Conservation (phyloP, 2,888 invertebrate species). For the Melolontha melolontha region DNA sequence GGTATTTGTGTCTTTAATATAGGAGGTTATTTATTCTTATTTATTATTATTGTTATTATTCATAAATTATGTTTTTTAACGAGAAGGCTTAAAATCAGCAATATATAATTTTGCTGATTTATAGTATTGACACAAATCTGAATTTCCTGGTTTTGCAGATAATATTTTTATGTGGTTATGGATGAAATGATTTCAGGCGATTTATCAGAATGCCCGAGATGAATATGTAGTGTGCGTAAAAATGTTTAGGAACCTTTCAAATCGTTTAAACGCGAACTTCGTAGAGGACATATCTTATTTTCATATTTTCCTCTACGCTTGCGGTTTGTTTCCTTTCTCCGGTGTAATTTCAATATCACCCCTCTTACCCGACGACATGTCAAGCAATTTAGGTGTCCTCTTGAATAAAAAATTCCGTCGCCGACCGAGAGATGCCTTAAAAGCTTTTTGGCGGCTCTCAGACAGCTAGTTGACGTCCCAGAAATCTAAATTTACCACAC, state of each 20-base stretch:
- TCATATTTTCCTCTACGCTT: constrained; percentile 34
- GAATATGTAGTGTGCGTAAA: constrained; percentile 19
- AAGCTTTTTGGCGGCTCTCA: constrained; percentile 16
- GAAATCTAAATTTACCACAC: constrained; percentile 32
- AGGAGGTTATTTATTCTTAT: no score
- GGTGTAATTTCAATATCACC: constrained; percentile 31
- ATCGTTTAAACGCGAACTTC: constrained; percentile 18
- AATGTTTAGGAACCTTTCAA: constrained; percentile 9
- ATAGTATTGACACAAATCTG: no score
- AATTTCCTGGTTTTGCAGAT: no score
- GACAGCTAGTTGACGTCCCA: neutral
- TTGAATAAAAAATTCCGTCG: constrained; percentile 20
- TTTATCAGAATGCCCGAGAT: constrained; percentile 11
- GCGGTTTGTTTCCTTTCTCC: constrained; percentile 30
- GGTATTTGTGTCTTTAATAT: no score
- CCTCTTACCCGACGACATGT: constrained; percentile 22
- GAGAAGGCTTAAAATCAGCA: no score
- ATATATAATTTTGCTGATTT: no score
- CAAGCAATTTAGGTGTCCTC: constrained; percentile 26
- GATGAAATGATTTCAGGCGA: neutral
- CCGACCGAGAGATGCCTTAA: constrained; percentile 18
- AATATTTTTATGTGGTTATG: no score
- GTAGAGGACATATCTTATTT: constrained; percentile 20
- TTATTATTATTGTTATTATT: no score
- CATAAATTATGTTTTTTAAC: no score